Evolutionary conservation across 2,113 vertebrate genomes (phyloP).

Genomic region (Ia io): DNA sequence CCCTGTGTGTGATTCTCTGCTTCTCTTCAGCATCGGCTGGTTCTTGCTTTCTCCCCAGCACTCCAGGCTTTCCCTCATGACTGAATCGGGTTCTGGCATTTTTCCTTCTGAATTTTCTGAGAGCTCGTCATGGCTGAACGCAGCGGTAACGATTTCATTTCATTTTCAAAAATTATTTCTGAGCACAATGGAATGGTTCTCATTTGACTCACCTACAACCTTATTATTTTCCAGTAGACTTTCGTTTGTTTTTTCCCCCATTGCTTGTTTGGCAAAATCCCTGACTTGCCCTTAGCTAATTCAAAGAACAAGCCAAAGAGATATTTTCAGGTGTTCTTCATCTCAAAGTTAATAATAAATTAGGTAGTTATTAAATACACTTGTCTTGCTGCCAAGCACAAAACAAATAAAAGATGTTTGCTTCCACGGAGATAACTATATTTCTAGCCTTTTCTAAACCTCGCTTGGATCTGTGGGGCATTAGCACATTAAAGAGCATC

Average conservation of each 20-base stretch:
- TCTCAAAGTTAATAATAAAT: conserved; percentile 66
- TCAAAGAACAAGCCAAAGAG: conserved; percentile 44
- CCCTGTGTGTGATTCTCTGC: background rate
- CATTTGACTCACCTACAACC: conserved; percentile 64
- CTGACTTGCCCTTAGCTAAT: conserved; percentile 60
- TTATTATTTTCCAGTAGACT: conserved; percentile 51
- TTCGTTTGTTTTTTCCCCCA: background rate
- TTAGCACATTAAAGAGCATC: conserved; percentile 66
- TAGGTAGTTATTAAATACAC: conserved; percentile 57
- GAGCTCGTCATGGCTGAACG: conserved; percentile 33
- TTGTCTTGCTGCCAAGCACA: conserved; percentile 58
- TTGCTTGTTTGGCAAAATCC: conserved; percentile 62
- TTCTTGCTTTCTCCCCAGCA: background rate
- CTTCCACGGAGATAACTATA: conserved; percentile 1
- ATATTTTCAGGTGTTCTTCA: conserved; percentile 67
- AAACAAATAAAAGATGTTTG: conserved; percentile 67
- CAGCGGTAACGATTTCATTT: conserved; percentile 61
- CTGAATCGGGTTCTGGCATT: conserved; percentile 33
- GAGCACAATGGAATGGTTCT: conserved; percentile 67
- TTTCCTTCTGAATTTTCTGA: conserved; percentile 55
- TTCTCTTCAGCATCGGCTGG: background rate
- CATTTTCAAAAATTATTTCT: conserved; percentile 68
- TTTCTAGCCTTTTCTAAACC: conserved; percentile 46
- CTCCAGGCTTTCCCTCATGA: conserved; percentile 4
- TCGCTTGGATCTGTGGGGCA: conserved; percentile 45